Conservation (phyloP, 2,888 invertebrate species). For the Eristalis intricaria region DNA sequence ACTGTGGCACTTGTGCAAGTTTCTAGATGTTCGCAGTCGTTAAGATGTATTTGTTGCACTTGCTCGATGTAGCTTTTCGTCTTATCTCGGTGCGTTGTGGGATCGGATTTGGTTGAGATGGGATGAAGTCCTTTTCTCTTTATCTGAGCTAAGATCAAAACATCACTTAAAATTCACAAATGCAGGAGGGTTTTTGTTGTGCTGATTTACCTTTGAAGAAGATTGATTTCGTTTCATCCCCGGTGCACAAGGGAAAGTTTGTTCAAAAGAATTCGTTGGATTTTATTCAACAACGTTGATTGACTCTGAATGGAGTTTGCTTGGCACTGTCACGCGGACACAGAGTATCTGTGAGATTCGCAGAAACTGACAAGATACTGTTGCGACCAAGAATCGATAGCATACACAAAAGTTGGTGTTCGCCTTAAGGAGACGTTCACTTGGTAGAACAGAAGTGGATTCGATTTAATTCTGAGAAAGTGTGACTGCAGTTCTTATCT, state of each 20-base stretch:
- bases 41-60: constrained; percentile 36
- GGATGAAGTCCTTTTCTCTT: not conserved
- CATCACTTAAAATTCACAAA: constrained; percentile 17
- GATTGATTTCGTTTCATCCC: not conserved
- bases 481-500: no score
- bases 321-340: not conserved
- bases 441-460: no score
- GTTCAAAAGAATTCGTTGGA: not conserved
- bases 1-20: constrained; percentile 8
- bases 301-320: not conserved
- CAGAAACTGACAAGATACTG: not conserved
- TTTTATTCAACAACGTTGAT: not conserved
- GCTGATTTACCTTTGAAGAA: not conserved
- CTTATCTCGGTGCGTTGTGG: not conserved
- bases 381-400: not conserved
- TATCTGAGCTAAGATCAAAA: constrained; percentile 49
- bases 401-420: no score
- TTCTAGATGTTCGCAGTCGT: not conserved
- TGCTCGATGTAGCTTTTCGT: not conserved
- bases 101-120: not conserved
- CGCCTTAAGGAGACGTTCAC: no score
- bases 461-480: no score
- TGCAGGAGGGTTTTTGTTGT: not conserved
- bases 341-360: not conserved
- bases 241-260: not conserved